A percentile compares a stretch with the other conserved stretches of the same genome.
Evolutionary conservation across 2,888 invertebrate species (phyloP).

Genomic region (Anaspis maculata): DNA sequence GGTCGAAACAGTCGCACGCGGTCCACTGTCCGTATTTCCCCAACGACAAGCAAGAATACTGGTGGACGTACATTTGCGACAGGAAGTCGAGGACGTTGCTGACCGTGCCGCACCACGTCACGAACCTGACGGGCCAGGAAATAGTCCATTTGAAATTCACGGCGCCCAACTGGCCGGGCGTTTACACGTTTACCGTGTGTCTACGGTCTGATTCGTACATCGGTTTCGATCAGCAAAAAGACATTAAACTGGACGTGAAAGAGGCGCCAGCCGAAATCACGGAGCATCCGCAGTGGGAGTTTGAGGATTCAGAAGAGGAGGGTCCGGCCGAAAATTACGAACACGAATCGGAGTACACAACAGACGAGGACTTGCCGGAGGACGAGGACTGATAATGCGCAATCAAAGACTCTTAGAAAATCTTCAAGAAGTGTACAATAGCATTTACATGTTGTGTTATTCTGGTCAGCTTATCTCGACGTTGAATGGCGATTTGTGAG

Average conservation of each 20-base stretch:
- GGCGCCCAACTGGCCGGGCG: slow-evolving; percentile 88
- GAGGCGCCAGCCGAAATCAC: slow-evolving; percentile 87
- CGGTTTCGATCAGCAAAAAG: slow-evolving; percentile 91
- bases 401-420: slow-evolving; percentile 9
- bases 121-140: slow-evolving; percentile 81
- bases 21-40: slow-evolving; percentile 97
- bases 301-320: slow-evolving; percentile 83
- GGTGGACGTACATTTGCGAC: slow-evolving; percentile 99
- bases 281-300: slow-evolving; percentile 95
- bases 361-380: slow-evolving; percentile 57
- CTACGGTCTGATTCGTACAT: slow-evolving; percentile 95
- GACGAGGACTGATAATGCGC: slow-evolving; percentile 19
- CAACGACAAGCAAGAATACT: slow-evolving; percentile 93
- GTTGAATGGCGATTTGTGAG: background rate
- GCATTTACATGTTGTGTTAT: slow-evolving; percentile 10
- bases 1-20: slow-evolving; percentile 88
- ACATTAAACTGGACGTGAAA: slow-evolving; percentile 95
- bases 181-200: slow-evolving; percentile 87
- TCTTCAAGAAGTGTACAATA: slow-evolving; percentile 1
- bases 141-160: slow-evolving; percentile 94
- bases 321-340: slow-evolving; percentile 51
- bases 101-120: slow-evolving; percentile 89
- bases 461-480: slow-evolving; percentile 7
- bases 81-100: slow-evolving; percentile 84
- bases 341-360: slow-evolving; percentile 59